Evolutionary conservation across 2,797 vertebrate genomes (phyloP), one percentile per base, ranked within the genome.

Genomic region (Pangasius krempfi): DNA sequence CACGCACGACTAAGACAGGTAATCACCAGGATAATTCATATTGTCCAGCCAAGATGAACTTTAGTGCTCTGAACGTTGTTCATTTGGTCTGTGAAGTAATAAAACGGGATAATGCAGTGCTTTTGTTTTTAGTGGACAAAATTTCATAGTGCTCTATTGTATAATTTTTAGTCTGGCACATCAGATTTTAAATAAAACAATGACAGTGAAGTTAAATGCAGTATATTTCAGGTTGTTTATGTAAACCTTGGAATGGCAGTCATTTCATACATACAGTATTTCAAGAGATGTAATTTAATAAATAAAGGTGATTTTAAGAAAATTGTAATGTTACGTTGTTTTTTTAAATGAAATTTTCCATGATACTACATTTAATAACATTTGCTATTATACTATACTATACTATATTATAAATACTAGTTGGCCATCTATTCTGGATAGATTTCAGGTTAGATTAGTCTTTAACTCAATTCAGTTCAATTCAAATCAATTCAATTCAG

Each of bases 21-120:
- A 88, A 44, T 87, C 16, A 84, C 33, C 50, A 83, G 33, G 70
- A 87, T 83, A 76, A 88, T 86, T 30, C 37, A 9, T 83, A 68
- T 16, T 33, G 60, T 60, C 47, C 27, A 66, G 58, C 62, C 4
- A 30, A 66, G 84, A 79, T 85, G 20, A 72, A 12, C 80, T 64
- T 64, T 81, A 81, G 20, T 27, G 30, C 50, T 58, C 52, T 56
- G 33, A 47, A 44, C 18, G 12, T 25, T 82, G 56, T 68, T 37
- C 73, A 50, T 58, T 27, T 70, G 6, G 20, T 85, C 18, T 56
- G 25, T 47, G 10, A 60, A 8, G 22, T 20, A 79, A 33, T 58
- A 20, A 68, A 66, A 27, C 12, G 13, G 13, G 50, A 68, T 54
- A 66, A 30, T 66, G 54, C 44, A 47, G 27, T 60, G 58, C 18